phyloP scores from a whole-genome alignment of 2,797 vertebrate species.

The Molothrus aeneus region DNA sequence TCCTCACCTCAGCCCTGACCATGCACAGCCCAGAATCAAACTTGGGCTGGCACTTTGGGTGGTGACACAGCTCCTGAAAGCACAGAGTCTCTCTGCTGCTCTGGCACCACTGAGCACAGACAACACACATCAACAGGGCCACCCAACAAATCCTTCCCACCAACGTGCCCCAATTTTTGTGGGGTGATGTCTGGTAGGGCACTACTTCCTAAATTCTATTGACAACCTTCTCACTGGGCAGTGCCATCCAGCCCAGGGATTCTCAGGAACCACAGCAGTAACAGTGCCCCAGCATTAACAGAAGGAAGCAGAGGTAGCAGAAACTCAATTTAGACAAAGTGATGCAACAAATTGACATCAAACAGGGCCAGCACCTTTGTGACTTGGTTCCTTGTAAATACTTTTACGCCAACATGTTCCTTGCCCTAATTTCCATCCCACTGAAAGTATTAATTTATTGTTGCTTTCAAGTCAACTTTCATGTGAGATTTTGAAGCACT shows the following conservation, averaged over 20 bases:
- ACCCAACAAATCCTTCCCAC: not conserved
- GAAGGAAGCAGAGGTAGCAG: not conserved
- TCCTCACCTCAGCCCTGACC: not conserved
- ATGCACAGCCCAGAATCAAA: not conserved
- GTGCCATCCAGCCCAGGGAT: not conserved
- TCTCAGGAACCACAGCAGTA: not conserved
- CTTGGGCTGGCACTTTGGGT: not conserved
- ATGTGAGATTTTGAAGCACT: not conserved
- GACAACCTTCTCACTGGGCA: not conserved
- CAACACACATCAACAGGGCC: not conserved
- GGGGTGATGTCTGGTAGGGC: not conserved
- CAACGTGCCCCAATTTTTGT: not conserved
- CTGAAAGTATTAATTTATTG: not conserved
- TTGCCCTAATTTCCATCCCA: not conserved
- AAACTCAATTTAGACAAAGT: not conserved
- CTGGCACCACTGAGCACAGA: not conserved
- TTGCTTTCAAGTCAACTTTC: not conserved
- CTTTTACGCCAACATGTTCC: not conserved
- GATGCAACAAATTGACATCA: not conserved
- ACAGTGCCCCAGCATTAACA: not conserved
- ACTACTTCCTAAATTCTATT: fast-evolving
- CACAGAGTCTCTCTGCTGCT: not conserved
- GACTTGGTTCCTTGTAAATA: not conserved
- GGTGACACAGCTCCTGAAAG: not conserved
- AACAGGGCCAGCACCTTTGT: not conserved